Evolutionary conservation across 2,888 invertebrate genomes (phyloP).

Genomic region (Dysmachus trigonus): DNA sequence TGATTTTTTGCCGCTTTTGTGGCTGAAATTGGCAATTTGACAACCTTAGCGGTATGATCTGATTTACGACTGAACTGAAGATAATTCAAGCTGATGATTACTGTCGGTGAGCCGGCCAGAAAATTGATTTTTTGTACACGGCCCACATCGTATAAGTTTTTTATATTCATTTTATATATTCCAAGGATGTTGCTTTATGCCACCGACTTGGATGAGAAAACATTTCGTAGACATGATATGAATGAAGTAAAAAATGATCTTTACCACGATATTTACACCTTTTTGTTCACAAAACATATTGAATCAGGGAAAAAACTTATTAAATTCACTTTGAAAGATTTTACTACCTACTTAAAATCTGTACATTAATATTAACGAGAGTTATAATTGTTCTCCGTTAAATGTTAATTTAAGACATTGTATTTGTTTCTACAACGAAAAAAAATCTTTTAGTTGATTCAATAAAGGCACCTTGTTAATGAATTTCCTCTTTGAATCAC

Average conservation of each 20-base stretch:
- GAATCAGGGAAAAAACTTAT: too few relatives aligned
- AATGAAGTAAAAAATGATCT: neutral
- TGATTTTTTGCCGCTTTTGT: constrained; percentile 18
- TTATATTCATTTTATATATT: neutral
- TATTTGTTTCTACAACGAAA: too few relatives aligned
- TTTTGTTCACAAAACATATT: neutral
- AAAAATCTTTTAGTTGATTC: too few relatives aligned
- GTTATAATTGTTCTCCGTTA: too few relatives aligned
- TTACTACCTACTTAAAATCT: neutral
- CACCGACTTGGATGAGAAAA: neutral
- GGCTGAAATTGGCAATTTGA: constrained; percentile 41
- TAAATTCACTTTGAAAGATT: too few relatives aligned
- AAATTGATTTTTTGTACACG: constrained; percentile 19
- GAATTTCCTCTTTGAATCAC: too few relatives aligned
- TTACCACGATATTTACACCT: neutral
- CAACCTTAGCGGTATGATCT: constrained; percentile 40
- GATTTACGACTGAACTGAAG: constrained; percentile 32
- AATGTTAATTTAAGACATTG: too few relatives aligned
- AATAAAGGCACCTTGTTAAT: too few relatives aligned
- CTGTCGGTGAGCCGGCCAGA: neutral
- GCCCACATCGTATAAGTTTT: neutral
- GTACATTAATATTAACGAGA: neutral
- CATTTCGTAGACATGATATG: neutral
- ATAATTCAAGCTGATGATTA: constrained; percentile 19
- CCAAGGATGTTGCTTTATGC: neutral